Percentiles rank a stretch among this genome's conserved stretches.
These are phyloP conservation scores for Centruroides sculpturatus DNA, from an alignment of 1,140 invertebrate genomes.

Conservation along the genomic window DNA sequence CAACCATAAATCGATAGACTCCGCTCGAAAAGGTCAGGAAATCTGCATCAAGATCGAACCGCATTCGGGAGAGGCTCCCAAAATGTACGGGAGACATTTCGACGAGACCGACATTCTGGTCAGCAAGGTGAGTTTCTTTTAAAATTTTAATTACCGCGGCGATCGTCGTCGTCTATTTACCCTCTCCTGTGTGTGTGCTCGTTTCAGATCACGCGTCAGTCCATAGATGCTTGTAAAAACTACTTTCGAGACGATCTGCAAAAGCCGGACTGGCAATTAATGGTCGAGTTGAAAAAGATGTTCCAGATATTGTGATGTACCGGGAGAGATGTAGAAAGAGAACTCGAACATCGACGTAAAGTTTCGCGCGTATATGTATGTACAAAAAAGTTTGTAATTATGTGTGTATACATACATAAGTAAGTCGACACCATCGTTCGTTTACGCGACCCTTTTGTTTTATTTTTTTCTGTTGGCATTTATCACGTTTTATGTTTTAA, in stretches of 20 bases:
- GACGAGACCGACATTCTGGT: slow-evolving; percentile 87
- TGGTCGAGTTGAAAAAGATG: slow-evolving; percentile 95
- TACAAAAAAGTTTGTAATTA: background rate
- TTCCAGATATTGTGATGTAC: slow-evolving; percentile 68
- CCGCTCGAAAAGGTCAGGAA: slow-evolving; percentile 88
- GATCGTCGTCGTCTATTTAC: background rate
- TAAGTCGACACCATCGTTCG: background rate
- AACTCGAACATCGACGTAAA: too few species aligned
- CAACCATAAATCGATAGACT: slow-evolving; percentile 67
- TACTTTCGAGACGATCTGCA: slow-evolving; percentile 95
- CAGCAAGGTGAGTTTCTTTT: slow-evolving; percentile 64
- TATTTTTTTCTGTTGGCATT: too few species aligned
- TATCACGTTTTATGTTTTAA: too few species aligned
- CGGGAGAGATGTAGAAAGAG: too few species aligned
- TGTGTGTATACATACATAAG: background rate
- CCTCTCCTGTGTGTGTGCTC: background rate
- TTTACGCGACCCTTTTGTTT: background rate
- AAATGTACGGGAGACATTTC: slow-evolving; percentile 96
- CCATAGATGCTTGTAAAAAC: slow-evolving; percentile 97
- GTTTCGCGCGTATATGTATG: background rate
- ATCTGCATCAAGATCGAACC: slow-evolving; percentile 98
- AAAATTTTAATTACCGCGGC: background rate
- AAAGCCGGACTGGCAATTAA: slow-evolving; percentile 94
- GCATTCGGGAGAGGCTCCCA: slow-evolving; percentile 88
- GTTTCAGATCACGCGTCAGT: slow-evolving; percentile 84